Base-by-base conservation (phyloP, 2,113 vertebrate species). In the Rhinogobius similis region DNA sequence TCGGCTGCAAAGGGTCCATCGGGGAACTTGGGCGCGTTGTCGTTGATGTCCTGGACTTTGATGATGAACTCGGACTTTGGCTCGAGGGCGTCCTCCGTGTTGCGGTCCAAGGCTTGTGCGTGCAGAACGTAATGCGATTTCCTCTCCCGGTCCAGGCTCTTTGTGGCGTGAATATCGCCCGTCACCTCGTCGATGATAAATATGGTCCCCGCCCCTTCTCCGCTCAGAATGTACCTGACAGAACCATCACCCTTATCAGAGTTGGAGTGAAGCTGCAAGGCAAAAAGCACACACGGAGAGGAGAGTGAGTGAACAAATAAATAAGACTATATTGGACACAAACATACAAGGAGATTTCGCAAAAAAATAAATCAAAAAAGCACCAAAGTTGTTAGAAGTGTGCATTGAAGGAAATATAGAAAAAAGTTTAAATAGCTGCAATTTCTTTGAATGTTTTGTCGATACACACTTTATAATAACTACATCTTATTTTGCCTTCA, bases 1-100 rank as follows among this genome's bases (percentile, higher is more conserved):
- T 92, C 92, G 27, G 97, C 97, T 10, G 94, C 93, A 73, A 97
- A 97, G 0, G 96, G 96, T 69, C 97, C 96, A 24, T 98, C 94
- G 52, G 96, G 96, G 89, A 99, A 99, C 84, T 94, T 96, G 10
- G 97, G 97, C 9, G 97, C 96, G 10, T 99, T 98, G 90, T 99
- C 97, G 0, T 99, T 99, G 92, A 99, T 98, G 77, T 99, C 97
- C 79, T 99, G 97, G 2, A 99, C 97, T 92, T 99, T 99, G 92
- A 99, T 98, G 90, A 99, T 99, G 83, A 99, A 99, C 79, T 99
- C 97, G 0, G 97, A 98, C 89, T 98, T 96, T 0, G 97, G 96
- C 70, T 99, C 97, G 0, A 99, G 94, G 4, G 96, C 95, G 75
- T 95, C 96, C 86, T 96, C 95, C 38, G 97, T 97, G 87, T 95